Conservation (phyloP, 1,140 invertebrate species). For the Xylocopa sonorina region DNA sequence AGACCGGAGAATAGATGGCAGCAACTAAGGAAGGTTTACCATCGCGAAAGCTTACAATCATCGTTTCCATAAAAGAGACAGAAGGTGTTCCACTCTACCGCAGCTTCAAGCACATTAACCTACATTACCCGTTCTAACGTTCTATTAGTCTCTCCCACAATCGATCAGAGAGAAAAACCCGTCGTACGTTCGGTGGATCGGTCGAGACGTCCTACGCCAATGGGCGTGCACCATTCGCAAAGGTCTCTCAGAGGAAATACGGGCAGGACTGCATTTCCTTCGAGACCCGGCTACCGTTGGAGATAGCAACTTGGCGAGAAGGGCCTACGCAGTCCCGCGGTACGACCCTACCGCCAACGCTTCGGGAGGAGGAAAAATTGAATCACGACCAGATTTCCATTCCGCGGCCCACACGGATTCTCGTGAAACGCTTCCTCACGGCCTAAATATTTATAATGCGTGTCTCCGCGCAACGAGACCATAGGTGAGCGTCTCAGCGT, state of each 20-base stretch:
- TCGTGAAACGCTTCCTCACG: constrained; percentile 44
- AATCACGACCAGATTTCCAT: constrained; percentile 58
- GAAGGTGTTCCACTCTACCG: background rate
- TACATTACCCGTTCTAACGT: background rate
- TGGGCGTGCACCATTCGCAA: constrained; percentile 48
- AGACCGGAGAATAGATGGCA: no score
- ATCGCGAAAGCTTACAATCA: background rate
- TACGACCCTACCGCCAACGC: constrained; percentile 58
- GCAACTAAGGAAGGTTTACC: no score
- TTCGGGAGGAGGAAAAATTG: constrained; percentile 30
- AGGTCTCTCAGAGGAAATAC: constrained; percentile 29
- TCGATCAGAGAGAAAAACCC: background rate
- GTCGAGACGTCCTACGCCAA: constrained; percentile 31
- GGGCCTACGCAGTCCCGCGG: constrained; percentile 47
- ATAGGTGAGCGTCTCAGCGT: background rate
- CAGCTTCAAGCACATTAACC: background rate
- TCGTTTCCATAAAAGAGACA: background rate
- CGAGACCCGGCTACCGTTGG: constrained; percentile 52
- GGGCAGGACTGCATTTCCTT: constrained; percentile 45
- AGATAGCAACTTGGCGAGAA: background rate
- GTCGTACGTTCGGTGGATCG: background rate
- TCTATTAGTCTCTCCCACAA: background rate
- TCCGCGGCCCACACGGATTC: constrained; percentile 59
- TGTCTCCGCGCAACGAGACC: background rate
- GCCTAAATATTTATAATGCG: constrained; percentile 27